Evolutionary conservation across 2,113 vertebrate genomes (phyloP), one percentile per base, ranked within the genome.

Genomic region (Toxotes jaculatrix): DNA sequence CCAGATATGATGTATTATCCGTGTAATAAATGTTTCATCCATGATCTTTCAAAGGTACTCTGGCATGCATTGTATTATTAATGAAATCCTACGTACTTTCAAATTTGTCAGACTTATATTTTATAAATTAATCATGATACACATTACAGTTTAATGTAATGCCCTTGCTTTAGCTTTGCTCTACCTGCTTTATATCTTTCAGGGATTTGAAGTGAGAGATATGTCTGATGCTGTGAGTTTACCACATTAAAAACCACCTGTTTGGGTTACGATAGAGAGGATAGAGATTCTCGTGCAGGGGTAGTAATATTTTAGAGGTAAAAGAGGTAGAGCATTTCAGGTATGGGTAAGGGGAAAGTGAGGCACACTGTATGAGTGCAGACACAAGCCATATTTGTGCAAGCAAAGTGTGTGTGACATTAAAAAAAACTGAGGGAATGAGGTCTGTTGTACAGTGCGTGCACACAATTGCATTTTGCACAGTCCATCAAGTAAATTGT

Each of bases 401-500:
- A 68, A 74, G 56, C 19, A 71, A 71, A 69, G 55, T 55, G 69
- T 73, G 32, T 49, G 56, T 82, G 51, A 64, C 51, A 77, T 72
- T 17, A 19, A 47, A 67, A 31, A 31, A 45, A 77, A 77, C 77
- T 42, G 27, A 79, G 51, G 27, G 36, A 65, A 36, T 43, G 23
- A 60, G 60, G 32, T 69, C 38, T 70, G 16, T 65, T 77, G 42
- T 38, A 59, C 6, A 47, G 61, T 51, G 32, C 60, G 36, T 74
- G 60, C 27, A 59, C 34, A 5, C 19, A 59, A 74, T 21, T 69
- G 67, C 31, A 76, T 75, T 82, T 72, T 86, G 42, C 64, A 64
- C 67, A 86, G 55, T 74, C 70, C 74, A 79, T 77, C 76, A 61
- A 72, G 55, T 68, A 79, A 74, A 85, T 73, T 74, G 60, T 83